These are phyloP conservation scores for Mastigias papua DNA, from an alignment of 30 jellyfish, hydroid and myxozoan genomes.

Conservation along the genomic window DNA sequence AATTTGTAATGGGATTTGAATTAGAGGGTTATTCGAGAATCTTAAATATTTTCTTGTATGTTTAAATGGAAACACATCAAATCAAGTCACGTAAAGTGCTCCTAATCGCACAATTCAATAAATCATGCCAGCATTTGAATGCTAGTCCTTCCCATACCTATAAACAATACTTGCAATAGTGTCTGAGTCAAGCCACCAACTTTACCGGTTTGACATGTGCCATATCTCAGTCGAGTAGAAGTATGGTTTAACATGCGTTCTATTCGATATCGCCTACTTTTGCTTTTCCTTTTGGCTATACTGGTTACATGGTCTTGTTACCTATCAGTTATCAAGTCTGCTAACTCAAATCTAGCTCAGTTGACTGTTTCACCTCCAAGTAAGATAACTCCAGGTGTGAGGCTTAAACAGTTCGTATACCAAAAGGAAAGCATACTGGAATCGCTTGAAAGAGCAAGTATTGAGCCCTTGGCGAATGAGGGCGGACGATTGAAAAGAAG, in stretches of 20 bases:
- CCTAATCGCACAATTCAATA: no score
- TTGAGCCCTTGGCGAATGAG: not conserved
- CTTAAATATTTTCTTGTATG: no score
- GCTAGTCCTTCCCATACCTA: no score
- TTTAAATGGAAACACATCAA: no score
- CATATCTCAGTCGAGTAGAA: not conserved
- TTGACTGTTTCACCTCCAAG: not conserved
- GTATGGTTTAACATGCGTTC: no score
- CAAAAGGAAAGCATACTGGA: not conserved
- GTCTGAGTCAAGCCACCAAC: not conserved
- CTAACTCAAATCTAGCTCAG: not conserved
- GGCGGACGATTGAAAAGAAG: not conserved
- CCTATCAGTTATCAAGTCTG: not conserved
- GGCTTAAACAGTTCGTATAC: not conserved
- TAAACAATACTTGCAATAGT: no score
- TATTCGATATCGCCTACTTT: not conserved
- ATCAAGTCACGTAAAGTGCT: no score
- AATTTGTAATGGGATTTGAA: no score
- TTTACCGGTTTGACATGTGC: not conserved
- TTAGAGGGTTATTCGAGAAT: no score
- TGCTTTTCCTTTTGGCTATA: not conserved
- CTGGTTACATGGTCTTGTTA: not conserved
- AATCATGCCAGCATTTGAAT: no score
- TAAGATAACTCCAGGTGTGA: not conserved
- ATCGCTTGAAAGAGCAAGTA: not conserved